Base-by-base conservation (phyloP, 2,797 vertebrate genomes). In the Emys orbicularis region DNA sequence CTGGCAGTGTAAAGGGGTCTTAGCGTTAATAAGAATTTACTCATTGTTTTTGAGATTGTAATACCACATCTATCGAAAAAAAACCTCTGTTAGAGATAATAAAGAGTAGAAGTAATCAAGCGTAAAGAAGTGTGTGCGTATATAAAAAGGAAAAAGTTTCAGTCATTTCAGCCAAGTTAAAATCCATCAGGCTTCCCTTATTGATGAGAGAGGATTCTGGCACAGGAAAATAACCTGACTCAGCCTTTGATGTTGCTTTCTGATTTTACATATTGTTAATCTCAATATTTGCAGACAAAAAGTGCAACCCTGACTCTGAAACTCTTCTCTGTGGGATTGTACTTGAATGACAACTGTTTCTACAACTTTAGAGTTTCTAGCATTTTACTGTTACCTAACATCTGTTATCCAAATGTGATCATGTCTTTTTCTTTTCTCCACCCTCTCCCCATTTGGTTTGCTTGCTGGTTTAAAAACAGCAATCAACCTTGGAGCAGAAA, bases 351-450 rank as follows among this genome's bases (percentile, higher is more conserved):
- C 79, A 81, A 61, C 79, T 7, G 18, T 56, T 54, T 34, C 29
- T 57, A n/a, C 27, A 76, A 12, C 8, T 34, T 83, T 65, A 47
- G 74, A 49, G 65, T 72, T 86, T 86, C 49, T 79, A 10, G 25
- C 18, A 49, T 84, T 84, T 53, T 37, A 50, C 47, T 37, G 12
- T 53, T 77, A 47, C 79, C 54, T 77, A 83, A 89, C 91, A 93
- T 93, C 87, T 89, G 87, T 59, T 82, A 41, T 89, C 87, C 91
- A 93, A 89, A 93, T 93, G 91, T 86, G 83, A 59, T 77, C 81
- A 59, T 90, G 77, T 34, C 87, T 25, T 86, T 89, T 92, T 84
- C 81, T 79, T 79, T 82, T 72, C 37, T 72, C 68, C 10, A 21
- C 21, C 37, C 68, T 37, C 65, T 2, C 21, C 19, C 54, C 29